A percentile compares a stretch with the other conserved stretches of the same genome.
These are phyloP conservation scores for Gadopsis marmoratus DNA, from an alignment of 2,797 vertebrate genomes.

Conservation along the genomic window DNA sequence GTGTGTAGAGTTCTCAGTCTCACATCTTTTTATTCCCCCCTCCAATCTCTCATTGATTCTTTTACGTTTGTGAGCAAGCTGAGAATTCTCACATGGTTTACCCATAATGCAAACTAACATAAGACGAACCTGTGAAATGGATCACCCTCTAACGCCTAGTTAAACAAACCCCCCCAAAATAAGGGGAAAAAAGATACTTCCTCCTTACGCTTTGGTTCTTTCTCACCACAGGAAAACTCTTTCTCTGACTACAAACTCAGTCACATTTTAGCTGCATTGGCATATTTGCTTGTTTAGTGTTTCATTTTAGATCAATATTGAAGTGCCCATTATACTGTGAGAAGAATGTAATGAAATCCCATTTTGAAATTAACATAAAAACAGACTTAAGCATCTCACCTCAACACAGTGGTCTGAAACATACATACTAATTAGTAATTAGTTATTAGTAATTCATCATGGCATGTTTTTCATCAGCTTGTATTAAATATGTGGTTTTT, in stretches of 20 bases:
- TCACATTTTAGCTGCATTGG: conserved; percentile 7
- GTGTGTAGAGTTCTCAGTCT: conserved; percentile 51
- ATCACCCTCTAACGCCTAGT: conserved; percentile 74
- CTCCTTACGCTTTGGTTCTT: conserved; percentile 52
- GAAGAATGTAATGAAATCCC: conserved; percentile 3
- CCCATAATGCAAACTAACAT: conserved; percentile 74
- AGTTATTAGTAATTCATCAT: neutral
- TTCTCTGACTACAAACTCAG: conserved; percentile 2
- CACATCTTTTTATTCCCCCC: conserved; percentile 46
- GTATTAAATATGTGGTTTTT: conserved; percentile 5
- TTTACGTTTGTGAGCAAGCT: conserved; percentile 81
- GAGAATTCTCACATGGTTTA: conserved; percentile 82
- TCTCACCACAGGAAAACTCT: conserved; percentile 25
- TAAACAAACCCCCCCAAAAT: conserved; percentile 59
- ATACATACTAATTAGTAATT: neutral
- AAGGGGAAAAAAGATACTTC: conserved; percentile 33
- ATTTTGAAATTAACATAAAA: conserved; percentile 1
- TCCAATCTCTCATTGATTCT: conserved; percentile 64
- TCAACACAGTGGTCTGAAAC: conserved; percentile 1
- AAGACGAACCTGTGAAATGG: conserved; percentile 80
- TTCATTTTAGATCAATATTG: conserved; percentile 19
- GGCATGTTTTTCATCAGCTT: conserved; percentile 9
- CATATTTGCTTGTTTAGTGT: conserved; percentile 7
- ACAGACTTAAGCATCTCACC: neutral
- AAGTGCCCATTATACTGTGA: neutral